Conservation (phyloP, 2,888 invertebrate genomes). For the Leucozona laternaria region DNA sequence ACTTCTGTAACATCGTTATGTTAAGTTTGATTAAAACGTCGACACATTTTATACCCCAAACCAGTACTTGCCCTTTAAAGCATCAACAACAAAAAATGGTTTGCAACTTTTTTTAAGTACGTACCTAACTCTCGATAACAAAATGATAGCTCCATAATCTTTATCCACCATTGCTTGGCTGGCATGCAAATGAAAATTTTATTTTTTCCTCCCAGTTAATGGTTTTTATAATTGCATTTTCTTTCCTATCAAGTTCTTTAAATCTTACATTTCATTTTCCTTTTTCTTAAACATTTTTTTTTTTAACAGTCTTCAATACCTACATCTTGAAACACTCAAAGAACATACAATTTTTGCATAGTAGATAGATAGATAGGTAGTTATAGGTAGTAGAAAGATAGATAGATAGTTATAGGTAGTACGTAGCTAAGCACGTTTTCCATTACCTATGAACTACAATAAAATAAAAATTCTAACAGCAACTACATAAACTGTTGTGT, state of each 20-base stretch:
- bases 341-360: not conserved
- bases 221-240: not conserved
- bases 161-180: not conserved
- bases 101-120: too few relatives aligned
- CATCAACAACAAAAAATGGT: too few relatives aligned
- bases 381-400: not conserved
- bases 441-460: not conserved
- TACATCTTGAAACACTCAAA: not conserved
- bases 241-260: not conserved
- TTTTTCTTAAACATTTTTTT: not conserved
- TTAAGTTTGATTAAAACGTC: too few relatives aligned
- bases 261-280: not conserved
- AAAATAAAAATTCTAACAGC: conserved; percentile 5
- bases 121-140: too few relatives aligned
- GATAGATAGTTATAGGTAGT: too few relatives aligned
- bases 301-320: not conserved
- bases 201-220: not conserved
- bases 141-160: too few relatives aligned
- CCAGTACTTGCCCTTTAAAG: too few relatives aligned
- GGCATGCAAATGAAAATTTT: not conserved
- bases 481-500: not conserved
- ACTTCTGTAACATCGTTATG: too few relatives aligned
- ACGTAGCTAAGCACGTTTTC: not conserved
- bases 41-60: too few relatives aligned
- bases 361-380: too few relatives aligned